These are phyloP conservation scores for Tylochromis polylepis DNA, from an alignment of 2,113 vertebrate species.

Conservation along the genomic window DNA sequence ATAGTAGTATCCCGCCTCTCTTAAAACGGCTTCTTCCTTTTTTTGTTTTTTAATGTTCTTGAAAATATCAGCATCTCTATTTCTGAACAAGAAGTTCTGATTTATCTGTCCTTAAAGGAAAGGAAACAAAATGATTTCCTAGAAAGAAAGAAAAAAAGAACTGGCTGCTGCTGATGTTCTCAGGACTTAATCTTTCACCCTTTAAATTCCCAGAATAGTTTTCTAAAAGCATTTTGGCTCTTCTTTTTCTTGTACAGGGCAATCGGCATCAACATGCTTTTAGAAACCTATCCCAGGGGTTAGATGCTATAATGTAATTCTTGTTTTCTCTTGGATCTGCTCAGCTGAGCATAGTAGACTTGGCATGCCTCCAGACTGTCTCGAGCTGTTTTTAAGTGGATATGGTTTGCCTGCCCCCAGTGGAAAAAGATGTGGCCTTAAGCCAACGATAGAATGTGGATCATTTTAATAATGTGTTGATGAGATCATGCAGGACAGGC, in stretches of 20 bases:
- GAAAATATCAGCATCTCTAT: slow-evolving; percentile 44
- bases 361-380: background rate
- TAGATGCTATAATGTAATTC: background rate
- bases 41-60: background rate
- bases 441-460: background rate
- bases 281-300: background rate
- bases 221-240: background rate
- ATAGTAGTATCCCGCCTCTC: background rate
- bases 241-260: background rate
- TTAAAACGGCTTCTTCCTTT: background rate
- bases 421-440: slow-evolving; percentile 11
- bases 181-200: slow-evolving; percentile 13
- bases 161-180: slow-evolving; percentile 50
- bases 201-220: background rate
- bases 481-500: background rate
- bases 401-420: background rate
- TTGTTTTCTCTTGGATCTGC: background rate
- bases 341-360: background rate
- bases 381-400: background rate
- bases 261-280: background rate
- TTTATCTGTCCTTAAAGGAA: background rate
- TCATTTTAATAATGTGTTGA: background rate
- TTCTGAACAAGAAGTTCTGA: background rate
- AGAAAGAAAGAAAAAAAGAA: background rate
- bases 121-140: background rate